Conservation (phyloP, 2,797 vertebrate genomes). For the Anas acuta region DNA sequence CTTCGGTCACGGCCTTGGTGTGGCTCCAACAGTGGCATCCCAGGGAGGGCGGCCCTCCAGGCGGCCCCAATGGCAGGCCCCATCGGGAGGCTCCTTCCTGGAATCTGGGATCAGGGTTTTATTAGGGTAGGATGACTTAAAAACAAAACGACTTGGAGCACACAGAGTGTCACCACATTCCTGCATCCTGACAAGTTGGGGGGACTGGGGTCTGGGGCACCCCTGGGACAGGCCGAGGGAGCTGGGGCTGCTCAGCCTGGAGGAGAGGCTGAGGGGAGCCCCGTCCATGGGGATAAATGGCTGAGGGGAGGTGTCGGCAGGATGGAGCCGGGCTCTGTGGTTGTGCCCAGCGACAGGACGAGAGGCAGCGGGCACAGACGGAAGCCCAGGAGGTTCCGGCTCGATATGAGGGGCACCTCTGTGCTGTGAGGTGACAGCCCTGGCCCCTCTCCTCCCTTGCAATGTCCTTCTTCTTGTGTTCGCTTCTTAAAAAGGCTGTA, state of each 20-base stretch:
- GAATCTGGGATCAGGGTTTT: not conserved
- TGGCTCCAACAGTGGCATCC: not conserved
- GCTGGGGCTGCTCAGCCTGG: too few relatives aligned
- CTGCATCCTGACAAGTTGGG: not conserved
- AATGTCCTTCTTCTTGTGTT: not conserved
- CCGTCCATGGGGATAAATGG: too few relatives aligned
- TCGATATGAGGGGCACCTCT: too few relatives aligned
- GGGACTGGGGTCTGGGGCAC: too few relatives aligned
- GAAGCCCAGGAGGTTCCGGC: too few relatives aligned
- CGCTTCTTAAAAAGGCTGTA: fast-evolving
- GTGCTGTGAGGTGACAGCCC: too few relatives aligned
- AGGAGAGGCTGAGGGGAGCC: too few relatives aligned
- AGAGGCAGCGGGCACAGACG: too few relatives aligned
- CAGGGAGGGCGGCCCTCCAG: not conserved
- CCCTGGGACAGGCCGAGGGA: too few relatives aligned
- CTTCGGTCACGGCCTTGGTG: fast-evolving
- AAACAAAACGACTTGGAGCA: not conserved
- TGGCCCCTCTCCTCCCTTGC: not conserved
- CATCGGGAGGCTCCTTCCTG: not conserved
- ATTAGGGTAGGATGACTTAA: not conserved
- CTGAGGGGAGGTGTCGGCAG: too few relatives aligned
- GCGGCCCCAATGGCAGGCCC: fast-evolving
- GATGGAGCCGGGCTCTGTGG: too few relatives aligned
- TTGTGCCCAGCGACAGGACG: too few relatives aligned
- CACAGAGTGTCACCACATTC: fast-evolving